Evolutionary conservation across 2,888 invertebrate genomes (phyloP), one percentile per base, ranked within the genome.

Genomic region (Drosophila algonquin): DNA sequence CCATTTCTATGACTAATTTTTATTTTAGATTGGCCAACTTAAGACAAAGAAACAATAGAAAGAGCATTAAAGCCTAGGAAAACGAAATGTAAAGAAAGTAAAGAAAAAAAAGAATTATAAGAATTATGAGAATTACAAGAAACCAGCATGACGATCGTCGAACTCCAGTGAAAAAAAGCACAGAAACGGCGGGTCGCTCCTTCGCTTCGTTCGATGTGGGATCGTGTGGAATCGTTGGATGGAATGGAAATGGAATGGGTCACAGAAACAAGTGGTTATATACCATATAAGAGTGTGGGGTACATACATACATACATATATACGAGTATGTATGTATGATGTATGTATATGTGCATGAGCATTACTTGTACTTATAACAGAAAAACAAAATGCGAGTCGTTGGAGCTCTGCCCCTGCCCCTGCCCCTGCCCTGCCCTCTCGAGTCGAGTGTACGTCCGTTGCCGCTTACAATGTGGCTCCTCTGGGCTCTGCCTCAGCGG

Each of bases 81-180:
- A 40, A 35, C 12, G 18, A 21, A 35, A 40, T 47, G 47, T 50
- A 55, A 44, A 35, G 35, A 14, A 50, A 21, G 40, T 14, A 53
- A 40, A 47, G 14, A 51, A 69, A 44, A 51, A 69, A 52, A 52
- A 52, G n/a, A n/a, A n/a, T n/a, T n/a, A n/a, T n/a, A n/a, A 81
- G 51, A 74, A 80, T 68, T 77, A 80, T 77, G 77, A 71, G 70
- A 74, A 84, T 87, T 75, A 75, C 75, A 87, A 78, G 85, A 87
- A 87, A 75, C 87, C 79, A 85, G 87, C 87, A 87, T 87, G 85
- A 87, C 87, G 87, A 89, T 72, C 87, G 85, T 78, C 86, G 89
- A 87, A 87, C 89, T 53, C 79, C 40, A 2, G 30, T 8, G 30
- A 8, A 40, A 14, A 87, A 77, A 73, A 69, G 85, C 61, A 55